phyloP scores from a whole-genome alignment of 2,888 invertebrate species.

The Zelleria hepariella region DNA sequence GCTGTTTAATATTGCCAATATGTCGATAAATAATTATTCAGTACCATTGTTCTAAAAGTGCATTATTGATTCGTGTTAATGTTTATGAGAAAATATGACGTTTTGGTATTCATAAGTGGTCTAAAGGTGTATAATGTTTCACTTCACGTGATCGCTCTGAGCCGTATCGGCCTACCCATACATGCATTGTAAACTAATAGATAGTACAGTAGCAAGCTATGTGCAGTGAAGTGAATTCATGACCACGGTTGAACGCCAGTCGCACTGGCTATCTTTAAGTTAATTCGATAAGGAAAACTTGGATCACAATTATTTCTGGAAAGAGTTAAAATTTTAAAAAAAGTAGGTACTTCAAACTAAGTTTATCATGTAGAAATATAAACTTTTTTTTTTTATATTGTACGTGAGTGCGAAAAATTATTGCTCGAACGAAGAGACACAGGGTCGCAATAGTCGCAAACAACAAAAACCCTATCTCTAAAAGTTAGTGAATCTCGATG shows the following conservation, averaged over 20 bases:
- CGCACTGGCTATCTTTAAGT: not conserved
- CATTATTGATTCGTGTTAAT: not conserved
- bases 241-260: not conserved
- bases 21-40: not conserved
- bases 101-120: not conserved
- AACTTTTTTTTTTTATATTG: too few relatives aligned
- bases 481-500: too few relatives aligned
- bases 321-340: too few relatives aligned
- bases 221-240: not conserved
- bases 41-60: not conserved
- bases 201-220: not conserved
- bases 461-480: too few relatives aligned
- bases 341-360: too few relatives aligned
- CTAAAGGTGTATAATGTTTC: not conserved
- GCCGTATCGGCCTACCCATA: not conserved
- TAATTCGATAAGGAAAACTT: not conserved
- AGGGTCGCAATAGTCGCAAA: too few relatives aligned
- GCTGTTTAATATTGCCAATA: not conserved
- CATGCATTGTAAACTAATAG: not conserved
- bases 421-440: too few relatives aligned
- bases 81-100: not conserved
- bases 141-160: not conserved
- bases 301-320: too few relatives aligned
- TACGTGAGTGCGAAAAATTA: too few relatives aligned
- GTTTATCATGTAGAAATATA: too few relatives aligned